phyloP scores from a whole-genome alignment of 92 coral and sea anemone genomes.

The Micromussa lordhowensis region DNA sequence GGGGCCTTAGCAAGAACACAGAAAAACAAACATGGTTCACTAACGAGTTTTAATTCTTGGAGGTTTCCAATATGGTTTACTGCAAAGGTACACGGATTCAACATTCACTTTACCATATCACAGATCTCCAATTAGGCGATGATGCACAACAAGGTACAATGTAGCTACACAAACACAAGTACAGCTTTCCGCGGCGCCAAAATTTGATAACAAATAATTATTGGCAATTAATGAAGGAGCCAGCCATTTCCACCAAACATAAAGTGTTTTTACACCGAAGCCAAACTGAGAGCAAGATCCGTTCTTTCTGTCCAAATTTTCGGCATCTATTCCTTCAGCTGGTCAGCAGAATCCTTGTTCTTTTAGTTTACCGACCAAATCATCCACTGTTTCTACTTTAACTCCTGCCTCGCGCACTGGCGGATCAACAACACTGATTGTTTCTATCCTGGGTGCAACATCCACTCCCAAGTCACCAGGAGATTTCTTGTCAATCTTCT shows the following conservation, averaged over 20 bases:
- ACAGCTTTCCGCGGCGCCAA: background rate
- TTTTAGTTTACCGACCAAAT: constrained; percentile 82
- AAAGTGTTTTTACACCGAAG: background rate
- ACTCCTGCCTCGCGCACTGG: constrained; percentile 96
- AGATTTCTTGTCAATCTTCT: constrained; percentile 94
- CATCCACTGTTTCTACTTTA: constrained; percentile 96
- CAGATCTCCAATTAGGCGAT: background rate
- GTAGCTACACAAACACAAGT: background rate
- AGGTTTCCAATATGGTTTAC: background rate
- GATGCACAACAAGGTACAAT: background rate
- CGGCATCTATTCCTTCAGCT: background rate
- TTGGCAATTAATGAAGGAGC: background rate
- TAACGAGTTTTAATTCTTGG: background rate
- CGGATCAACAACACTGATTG: constrained; percentile 85
- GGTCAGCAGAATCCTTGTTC: constrained; percentile 84
- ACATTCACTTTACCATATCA: background rate
- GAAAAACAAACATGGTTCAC: background rate
- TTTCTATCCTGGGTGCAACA: constrained; percentile 87
- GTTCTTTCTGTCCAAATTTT: background rate
- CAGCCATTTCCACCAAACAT: background rate
- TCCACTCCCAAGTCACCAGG: constrained; percentile 94
- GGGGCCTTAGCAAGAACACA: no score
- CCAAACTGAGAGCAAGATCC: background rate
- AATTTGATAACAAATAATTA: constrained; percentile 7
- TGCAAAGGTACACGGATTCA: background rate